Percentiles rank a stretch among this genome's conserved stretches.
Conservation (phyloP, 2,888 invertebrate species). For the Troglohyphantes excavatus region DNA sequence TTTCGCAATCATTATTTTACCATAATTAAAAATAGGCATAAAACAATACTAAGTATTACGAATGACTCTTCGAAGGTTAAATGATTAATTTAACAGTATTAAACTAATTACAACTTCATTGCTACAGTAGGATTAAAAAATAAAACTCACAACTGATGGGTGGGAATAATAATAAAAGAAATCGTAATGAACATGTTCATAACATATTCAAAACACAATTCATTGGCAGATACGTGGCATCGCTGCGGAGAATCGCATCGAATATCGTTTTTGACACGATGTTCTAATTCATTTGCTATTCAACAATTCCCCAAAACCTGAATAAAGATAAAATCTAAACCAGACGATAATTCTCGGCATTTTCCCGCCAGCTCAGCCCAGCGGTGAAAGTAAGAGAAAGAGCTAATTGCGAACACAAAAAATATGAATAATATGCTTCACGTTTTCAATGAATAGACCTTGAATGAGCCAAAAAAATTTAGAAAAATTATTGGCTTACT, state of each 20-base stretch:
- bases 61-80: too few relatives aligned
- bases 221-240: background rate
- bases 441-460: slow-evolving; percentile 67
- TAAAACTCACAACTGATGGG: too few relatives aligned
- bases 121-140: too few relatives aligned
- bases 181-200: too few relatives aligned
- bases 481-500: slow-evolving; percentile 33
- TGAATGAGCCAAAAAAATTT: slow-evolving; percentile 43
- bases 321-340: slow-evolving; percentile 42
- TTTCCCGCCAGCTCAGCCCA: background rate
- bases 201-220: background rate
- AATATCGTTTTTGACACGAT: slow-evolving; percentile 33
- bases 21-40: too few relatives aligned
- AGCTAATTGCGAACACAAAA: slow-evolving; percentile 48
- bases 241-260: background rate
- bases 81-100: too few relatives aligned
- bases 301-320: slow-evolving; percentile 34
- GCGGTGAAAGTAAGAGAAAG: slow-evolving; percentile 36
- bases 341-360: slow-evolving; percentile 5
- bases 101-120: too few relatives aligned
- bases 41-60: too few relatives aligned
- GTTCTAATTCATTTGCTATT: slow-evolving; percentile 21
- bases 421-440: slow-evolving; percentile 55
- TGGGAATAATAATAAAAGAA: too few relatives aligned
- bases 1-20: too few relatives aligned